Conservation (phyloP, 2,888 invertebrate genomes). For the Eupithecia pulchellata region DNA sequence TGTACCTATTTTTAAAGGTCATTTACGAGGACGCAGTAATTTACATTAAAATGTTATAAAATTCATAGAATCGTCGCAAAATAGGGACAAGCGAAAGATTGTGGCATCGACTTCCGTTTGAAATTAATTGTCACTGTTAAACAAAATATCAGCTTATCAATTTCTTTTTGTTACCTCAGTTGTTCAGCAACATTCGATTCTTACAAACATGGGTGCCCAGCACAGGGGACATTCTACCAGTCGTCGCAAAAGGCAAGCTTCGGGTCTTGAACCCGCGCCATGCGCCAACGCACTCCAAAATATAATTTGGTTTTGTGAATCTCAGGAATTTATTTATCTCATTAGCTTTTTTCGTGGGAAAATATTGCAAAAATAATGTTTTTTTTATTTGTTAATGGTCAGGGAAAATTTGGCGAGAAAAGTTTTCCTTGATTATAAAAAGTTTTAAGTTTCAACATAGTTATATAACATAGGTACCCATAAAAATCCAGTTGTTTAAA, state of each 20-base stretch:
- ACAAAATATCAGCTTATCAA: neutral
- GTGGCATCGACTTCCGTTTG: no score
- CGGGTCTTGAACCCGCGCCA: conserved; percentile 50
- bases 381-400: neutral
- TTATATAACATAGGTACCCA: no score
- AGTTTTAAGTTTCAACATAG: no score
- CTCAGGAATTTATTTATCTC: conserved; percentile 4
- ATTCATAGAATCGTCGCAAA: no score
- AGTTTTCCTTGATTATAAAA: no score
- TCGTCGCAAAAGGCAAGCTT: conserved; percentile 65
- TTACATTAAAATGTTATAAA: no score
- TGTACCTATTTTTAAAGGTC: no score
- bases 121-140: neutral
- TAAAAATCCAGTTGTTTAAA: no score
- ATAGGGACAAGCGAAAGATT: no score
- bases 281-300: conserved; percentile 43
- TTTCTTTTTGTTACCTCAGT: neutral
- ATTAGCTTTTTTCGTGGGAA: conserved; percentile 5
- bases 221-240: conserved; percentile 64
- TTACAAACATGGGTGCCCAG: conserved; percentile 37
- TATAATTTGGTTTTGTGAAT: conserved; percentile 34
- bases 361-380: neutral
- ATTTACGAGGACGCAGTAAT: no score
- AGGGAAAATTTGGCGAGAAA: neutral
- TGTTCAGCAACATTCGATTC: conserved; percentile 18